Percentiles rank a stretch among this genome's conserved stretches.
Evolutionary conservation across 2,113 vertebrate genomes (phyloP).

Genomic region (Plestiodon gilberti): DNA sequence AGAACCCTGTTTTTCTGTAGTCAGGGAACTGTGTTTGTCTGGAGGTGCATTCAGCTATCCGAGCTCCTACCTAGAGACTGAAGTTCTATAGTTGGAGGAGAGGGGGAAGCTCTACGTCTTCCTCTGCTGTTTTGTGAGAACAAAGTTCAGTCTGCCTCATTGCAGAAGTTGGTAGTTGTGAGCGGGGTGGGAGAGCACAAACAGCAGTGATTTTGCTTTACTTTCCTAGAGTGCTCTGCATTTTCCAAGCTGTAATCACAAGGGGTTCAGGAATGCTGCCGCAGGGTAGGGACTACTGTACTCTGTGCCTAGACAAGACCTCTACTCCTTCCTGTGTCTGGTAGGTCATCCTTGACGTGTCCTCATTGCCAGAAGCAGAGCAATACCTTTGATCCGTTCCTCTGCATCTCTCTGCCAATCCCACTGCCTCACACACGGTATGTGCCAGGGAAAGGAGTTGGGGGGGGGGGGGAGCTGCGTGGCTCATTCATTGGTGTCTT

Average conservation of each 20-base stretch:
- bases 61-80: no score
- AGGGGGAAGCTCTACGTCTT: not conserved
- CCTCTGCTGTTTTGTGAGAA: not conserved
- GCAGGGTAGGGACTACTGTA: not conserved
- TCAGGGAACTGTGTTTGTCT: not conserved
- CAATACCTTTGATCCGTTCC: slow-evolving; percentile 97
- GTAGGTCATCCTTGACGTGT: slow-evolving; percentile 95
- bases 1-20: no score
- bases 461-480: accelerated
- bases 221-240: no score
- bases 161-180: not conserved
- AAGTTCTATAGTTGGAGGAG: no score
- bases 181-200: accelerated
- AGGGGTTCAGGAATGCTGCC: no score
- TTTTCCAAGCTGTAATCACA: not conserved
- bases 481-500: not conserved
- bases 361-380: slow-evolving; percentile 99
- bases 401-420: slow-evolving; percentile 96
- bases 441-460: not conserved
- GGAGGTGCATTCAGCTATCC: not conserved
- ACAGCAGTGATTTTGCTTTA: not conserved
- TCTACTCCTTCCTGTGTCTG: slow-evolving; percentile 22
- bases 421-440: slow-evolving; percentile 96
- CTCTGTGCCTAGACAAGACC: not conserved
- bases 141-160: not conserved